Percentiles rank a stretch among this genome's conserved stretches.
Evolutionary conservation across 1,140 invertebrate genomes (phyloP).

Genomic region (Drosophila bocki): DNA sequence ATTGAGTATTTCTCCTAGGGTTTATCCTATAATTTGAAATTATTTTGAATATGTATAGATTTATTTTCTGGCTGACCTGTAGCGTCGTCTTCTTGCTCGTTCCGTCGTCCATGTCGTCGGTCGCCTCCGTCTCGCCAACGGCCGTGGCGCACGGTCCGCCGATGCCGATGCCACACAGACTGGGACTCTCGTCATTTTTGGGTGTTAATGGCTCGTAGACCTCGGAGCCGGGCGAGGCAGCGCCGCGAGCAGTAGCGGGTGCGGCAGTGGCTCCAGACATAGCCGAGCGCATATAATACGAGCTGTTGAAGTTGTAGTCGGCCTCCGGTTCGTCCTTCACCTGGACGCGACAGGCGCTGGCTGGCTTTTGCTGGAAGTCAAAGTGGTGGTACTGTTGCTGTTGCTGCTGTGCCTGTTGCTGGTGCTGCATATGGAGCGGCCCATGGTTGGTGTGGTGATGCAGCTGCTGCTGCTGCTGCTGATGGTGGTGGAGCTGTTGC

Average conservation of each 20-base stretch:
- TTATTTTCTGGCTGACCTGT: constrained; percentile 57
- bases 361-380: constrained; percentile 60
- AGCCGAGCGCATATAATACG: constrained; percentile 74
- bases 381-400: constrained; percentile 68
- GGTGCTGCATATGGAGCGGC: constrained; percentile 44
- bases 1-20: not conserved
- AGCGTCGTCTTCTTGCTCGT: constrained; percentile 75
- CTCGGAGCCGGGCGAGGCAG: constrained; percentile 77
- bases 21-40: not conserved
- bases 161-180: constrained; percentile 73
- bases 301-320: constrained; percentile 76
- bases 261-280: constrained; percentile 41
- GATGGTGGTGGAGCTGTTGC: constrained; percentile 31
- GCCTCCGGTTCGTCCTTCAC: constrained; percentile 70
- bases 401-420: constrained; percentile 40
- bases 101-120: constrained; percentile 80
- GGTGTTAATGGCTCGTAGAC: constrained; percentile 83
- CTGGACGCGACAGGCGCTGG: constrained; percentile 55
- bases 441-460: constrained; percentile 39
- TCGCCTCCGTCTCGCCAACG: constrained; percentile 63
- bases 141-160: constrained; percentile 55
- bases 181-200: constrained; percentile 82
- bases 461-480: constrained; percentile 31
- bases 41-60: too few relatives aligned
- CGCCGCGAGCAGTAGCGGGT: constrained; percentile 33